Percentiles rank a stretch among this genome's conserved stretches.
Evolutionary conservation across 2,113 vertebrate species (phyloP).

Genomic region (Tamias sibiricus): DNA sequence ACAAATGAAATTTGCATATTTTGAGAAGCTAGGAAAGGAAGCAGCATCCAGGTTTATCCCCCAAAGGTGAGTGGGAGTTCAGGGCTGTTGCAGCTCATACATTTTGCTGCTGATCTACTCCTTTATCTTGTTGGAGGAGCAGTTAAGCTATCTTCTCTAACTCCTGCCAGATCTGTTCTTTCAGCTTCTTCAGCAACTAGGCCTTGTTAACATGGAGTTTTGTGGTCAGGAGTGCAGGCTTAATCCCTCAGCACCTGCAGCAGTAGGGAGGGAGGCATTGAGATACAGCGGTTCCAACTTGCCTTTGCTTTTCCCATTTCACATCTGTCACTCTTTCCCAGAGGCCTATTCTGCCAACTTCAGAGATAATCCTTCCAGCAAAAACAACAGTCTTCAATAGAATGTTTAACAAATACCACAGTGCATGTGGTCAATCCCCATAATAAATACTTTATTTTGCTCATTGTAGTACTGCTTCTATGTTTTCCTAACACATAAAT

Average conservation of each 20-base stretch:
- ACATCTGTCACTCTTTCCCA: not conserved
- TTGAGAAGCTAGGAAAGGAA: not conserved
- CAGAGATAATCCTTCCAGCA: not conserved
- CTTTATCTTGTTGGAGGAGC: not conserved
- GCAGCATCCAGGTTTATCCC: not conserved
- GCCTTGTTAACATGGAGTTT: not conserved
- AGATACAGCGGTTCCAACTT: not conserved
- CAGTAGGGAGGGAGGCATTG: too few species aligned
- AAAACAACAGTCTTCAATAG: not conserved
- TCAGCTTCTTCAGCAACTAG: not conserved
- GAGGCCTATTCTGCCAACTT: not conserved
- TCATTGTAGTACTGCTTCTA: not conserved
- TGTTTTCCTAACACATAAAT: not conserved
- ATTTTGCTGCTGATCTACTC: not conserved
- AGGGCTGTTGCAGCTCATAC: too few species aligned
- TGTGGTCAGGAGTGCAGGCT: not conserved
- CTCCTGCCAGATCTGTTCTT: not conserved
- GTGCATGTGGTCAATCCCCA: not conserved
- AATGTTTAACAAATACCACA: not conserved
- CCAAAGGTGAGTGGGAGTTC: not conserved
- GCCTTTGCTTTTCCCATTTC: not conserved
- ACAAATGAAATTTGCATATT: not conserved
- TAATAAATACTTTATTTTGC: not conserved
- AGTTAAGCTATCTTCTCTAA: not conserved
- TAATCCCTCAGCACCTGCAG: not conserved